Evolutionary conservation across 2,888 invertebrate genomes (phyloP).

Genomic region (Conomelus anceps): DNA sequence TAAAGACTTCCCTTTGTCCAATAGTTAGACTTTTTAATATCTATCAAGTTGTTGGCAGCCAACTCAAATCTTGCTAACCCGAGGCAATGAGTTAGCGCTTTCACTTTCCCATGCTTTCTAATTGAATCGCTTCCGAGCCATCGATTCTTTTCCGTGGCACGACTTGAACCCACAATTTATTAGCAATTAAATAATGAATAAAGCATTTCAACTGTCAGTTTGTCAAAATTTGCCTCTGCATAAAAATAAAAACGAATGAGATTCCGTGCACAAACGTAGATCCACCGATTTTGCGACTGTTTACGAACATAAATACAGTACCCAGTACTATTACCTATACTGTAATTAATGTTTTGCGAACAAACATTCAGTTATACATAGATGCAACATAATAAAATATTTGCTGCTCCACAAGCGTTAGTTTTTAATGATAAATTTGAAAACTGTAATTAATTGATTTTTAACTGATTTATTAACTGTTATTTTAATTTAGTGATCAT

Average conservation of each 20-base stretch:
- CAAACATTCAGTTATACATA: too few relatives aligned
- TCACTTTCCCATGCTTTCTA: not conserved
- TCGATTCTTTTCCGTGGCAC: not conserved
- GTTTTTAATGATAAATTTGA: too few relatives aligned
- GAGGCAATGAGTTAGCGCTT: not conserved
- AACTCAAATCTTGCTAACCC: not conserved
- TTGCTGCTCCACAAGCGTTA: too few relatives aligned
- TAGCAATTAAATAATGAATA: not conserved
- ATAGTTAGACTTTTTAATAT: not conserved
- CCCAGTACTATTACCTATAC: too few relatives aligned
- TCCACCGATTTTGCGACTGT: too few relatives aligned
- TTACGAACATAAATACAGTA: too few relatives aligned
- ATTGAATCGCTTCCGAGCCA: not conserved
- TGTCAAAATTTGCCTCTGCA: not conserved
- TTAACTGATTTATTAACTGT: too few relatives aligned
- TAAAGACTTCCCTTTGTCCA: not conserved
- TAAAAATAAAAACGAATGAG: not conserved
- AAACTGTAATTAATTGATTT: too few relatives aligned
- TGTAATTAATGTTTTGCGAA: too few relatives aligned
- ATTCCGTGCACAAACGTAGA: not conserved
- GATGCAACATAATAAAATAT: too few relatives aligned
- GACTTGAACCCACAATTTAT: not conserved
- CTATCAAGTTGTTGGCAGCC: not conserved
- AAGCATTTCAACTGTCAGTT: not conserved
- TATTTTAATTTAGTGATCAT: too few relatives aligned